Percentiles rank a stretch among this genome's conserved stretches.
Conservation (phyloP, 2,113 vertebrate species). For the Gymnogyps californianus region DNA sequence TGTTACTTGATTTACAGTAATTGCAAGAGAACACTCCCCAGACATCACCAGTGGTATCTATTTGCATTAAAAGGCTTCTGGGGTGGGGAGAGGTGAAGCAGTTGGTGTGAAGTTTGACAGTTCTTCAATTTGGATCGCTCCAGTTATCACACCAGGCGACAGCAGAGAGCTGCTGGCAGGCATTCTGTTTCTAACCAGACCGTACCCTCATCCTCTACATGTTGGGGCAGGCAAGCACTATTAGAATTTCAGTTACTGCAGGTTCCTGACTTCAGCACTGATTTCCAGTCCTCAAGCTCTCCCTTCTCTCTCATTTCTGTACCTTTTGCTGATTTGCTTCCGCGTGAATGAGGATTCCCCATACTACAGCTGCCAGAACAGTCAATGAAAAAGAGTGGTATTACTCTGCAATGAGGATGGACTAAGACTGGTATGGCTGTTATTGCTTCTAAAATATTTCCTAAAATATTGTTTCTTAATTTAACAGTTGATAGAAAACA, state of each 20-base stretch:
- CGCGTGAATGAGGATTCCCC: background rate
- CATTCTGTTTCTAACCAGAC: background rate
- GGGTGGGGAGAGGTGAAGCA: background rate
- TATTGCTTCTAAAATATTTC: background rate
- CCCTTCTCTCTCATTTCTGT: background rate
- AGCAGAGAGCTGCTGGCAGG: background rate
- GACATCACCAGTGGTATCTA: rapidly evolving
- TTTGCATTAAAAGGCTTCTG: background rate
- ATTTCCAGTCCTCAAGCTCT: background rate
- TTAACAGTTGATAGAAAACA: background rate
- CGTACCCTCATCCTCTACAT: rapidly evolving
- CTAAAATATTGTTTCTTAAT: background rate
- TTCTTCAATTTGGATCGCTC: background rate
- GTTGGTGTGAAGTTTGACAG: rapidly evolving
- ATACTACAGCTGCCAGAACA: background rate
- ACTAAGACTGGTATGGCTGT: background rate
- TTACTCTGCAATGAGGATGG: background rate
- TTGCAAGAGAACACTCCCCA: background rate
- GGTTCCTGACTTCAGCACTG: background rate
- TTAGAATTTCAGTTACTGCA: rapidly evolving
- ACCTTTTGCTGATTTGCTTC: rapidly evolving
- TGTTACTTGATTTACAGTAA: background rate
- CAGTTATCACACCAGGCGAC: background rate
- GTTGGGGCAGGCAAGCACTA: background rate
- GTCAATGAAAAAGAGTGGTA: rapidly evolving